A percentile compares a stretch with the other conserved stretches of the same genome.
These are phyloP conservation scores for Engraulis encrasicolus DNA, from an alignment of 2,113 vertebrate species.

Conservation along the genomic window DNA sequence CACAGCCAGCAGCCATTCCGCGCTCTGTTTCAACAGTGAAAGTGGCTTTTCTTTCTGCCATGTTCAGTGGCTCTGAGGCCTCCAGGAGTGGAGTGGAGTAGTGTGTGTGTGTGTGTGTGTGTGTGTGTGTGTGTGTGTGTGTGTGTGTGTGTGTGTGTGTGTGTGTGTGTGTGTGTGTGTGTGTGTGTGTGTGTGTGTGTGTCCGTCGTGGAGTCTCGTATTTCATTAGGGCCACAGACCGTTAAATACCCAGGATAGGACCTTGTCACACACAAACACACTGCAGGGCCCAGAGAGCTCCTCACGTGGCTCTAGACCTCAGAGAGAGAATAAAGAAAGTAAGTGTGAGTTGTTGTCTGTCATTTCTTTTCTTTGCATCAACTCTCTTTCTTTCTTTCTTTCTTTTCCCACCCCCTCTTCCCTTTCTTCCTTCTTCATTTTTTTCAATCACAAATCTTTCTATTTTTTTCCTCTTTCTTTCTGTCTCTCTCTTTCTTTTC, in stretches of 20 bases:
- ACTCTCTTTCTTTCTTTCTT: not conserved
- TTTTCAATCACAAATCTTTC: no score
- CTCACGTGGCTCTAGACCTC: not conserved
- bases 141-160: no score
- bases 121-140: no score
- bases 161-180: no score
- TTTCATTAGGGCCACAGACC: not conserved
- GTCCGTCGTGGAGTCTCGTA: not conserved
- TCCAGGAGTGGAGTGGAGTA: constrained; percentile 9
- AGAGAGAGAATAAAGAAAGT: not conserved
- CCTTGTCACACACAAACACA: not conserved
- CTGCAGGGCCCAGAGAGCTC: not conserved
- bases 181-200: no score
- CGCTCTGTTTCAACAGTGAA: not conserved
- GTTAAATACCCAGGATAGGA: not conserved
- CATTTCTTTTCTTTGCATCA: no score
- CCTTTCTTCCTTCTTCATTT: no score
- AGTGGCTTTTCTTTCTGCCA: constrained; percentile 6
- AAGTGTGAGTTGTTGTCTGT: no score
- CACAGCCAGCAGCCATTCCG: not conserved
- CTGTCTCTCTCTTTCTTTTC: not conserved
- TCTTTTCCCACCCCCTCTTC: not conserved
- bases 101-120: no score
- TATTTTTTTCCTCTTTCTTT: no score
- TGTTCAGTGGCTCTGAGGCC: not conserved